Base-by-base conservation (phyloP, 2,113 vertebrate species). In the Aphyosemion australe region DNA sequence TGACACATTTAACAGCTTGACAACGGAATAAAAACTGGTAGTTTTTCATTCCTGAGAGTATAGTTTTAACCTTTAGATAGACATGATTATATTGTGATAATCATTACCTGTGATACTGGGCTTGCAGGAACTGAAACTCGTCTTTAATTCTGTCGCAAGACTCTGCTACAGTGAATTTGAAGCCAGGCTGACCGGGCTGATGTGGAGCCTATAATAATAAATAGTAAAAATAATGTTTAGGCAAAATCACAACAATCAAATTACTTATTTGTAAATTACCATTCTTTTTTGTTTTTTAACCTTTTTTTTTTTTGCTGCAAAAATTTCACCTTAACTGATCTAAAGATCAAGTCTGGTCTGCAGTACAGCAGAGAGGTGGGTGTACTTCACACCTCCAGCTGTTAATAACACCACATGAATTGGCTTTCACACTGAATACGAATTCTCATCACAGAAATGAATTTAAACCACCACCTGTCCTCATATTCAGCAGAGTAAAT, bases 61-160 rank as follows among this genome's bases (percentile, higher is more conserved):
- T 42, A 62, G 15, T 56, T 9, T 39, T 52, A 72, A 51, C 43
- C 49, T 74, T 57, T 43, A 41, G 8, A 15, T 4, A 62, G 45
- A 15, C 18, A 21, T 42, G 65, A 74, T 6, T 32, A 45, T 37
- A 34, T 49, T 50, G n/a, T 53, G 55, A 74, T 48, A 58, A 75
- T 76, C 43, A 80, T 93, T 92, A 96, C 95, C 95, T 96, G 95
- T 96, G 95, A 90, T 96, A 97, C 63, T 96, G 95, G 69, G 95
- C 95, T 90, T 96, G 95, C 65, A 97, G 89, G 70, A 97, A 96
- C 94, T 97, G 95, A 90, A 97, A 96, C 87, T 97, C 95, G 71
- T 97, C 95, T 93, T 97, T 97, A 90, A 97, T 96, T 87, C 95
- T 87, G 90, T 97, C 95, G 83, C 95, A 97, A 50, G 95, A 97